A percentile compares a stretch with the other conserved stretches of the same genome.
Conservation (phyloP, 1,140 invertebrate species). For the Sipha flava region DNA sequence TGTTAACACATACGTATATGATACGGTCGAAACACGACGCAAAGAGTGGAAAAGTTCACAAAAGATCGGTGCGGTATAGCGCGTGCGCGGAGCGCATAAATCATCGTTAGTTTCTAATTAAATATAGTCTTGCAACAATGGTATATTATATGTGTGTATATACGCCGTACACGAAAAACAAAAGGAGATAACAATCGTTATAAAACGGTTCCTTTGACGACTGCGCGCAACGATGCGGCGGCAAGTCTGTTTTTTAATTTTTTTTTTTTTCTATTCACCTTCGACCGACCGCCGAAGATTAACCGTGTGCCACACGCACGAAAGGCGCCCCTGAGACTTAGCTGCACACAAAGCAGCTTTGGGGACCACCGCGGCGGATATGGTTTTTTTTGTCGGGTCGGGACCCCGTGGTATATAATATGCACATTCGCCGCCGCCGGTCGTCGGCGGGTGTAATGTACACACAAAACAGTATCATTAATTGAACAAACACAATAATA, state of each 20-base stretch:
- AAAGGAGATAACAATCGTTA: slow-evolving; percentile 18
- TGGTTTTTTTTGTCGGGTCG: background rate
- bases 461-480: background rate
- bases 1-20: no score
- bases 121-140: background rate
- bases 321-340: background rate
- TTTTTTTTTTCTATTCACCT: background rate
- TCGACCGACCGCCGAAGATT: background rate
- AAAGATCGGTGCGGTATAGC: background rate
- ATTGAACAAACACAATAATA: slow-evolving; percentile 24
- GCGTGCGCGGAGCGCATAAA: slow-evolving; percentile 9
- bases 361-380: background rate
- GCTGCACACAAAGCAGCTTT: background rate
- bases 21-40: no score
- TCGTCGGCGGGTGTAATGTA: background rate
- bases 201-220: slow-evolving; percentile 24
- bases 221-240: background rate
- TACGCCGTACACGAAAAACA: background rate
- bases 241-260: no score
- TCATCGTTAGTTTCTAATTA: slow-evolving; percentile 27
- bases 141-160: no score
- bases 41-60: background rate
- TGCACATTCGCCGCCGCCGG: background rate
- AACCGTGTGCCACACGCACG: background rate
- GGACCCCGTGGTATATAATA: background rate